These are phyloP conservation scores for Tetragonula clypearis DNA, from an alignment of 1,140 invertebrate genomes.

Conservation along the genomic window DNA sequence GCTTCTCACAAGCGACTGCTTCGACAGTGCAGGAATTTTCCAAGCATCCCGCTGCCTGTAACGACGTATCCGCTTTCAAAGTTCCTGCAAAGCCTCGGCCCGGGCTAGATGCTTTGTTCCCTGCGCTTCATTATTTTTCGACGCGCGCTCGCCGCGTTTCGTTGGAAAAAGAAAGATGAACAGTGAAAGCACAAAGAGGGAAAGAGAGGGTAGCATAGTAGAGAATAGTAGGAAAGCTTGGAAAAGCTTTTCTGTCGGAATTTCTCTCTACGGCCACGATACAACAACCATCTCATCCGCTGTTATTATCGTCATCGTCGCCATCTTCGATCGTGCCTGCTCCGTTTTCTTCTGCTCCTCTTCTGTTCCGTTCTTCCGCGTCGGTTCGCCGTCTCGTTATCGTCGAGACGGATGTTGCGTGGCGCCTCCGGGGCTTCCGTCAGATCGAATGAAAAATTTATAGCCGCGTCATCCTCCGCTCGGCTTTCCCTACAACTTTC, in stretches of 20 bases:
- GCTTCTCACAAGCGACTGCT: background rate
- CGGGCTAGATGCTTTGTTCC: slow-evolving; percentile 15
- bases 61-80: slow-evolving; percentile 32
- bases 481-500: slow-evolving; percentile 25
- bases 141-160: background rate
- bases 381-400: slow-evolving; percentile 6
- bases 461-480: slow-evolving; percentile 39
- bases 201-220: too few species aligned
- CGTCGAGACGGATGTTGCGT: slow-evolving; percentile 20
- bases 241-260: background rate
- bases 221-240: background rate
- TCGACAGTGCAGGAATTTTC: slow-evolving; percentile 16
- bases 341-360: background rate
- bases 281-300: background rate
- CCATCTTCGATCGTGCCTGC: slow-evolving; percentile 16
- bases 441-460: slow-evolving; percentile 63
- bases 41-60: background rate
- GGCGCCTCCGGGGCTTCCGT: slow-evolving; percentile 20
- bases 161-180: background rate
- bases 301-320: slow-evolving; percentile 41
- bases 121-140: slow-evolving; percentile 24
- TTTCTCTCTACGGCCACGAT: background rate
- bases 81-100: background rate
- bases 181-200: background rate
- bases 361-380: background rate